Evolutionary conservation across 2,113 vertebrate species (phyloP).

Genomic region (Clarias magur): DNA sequence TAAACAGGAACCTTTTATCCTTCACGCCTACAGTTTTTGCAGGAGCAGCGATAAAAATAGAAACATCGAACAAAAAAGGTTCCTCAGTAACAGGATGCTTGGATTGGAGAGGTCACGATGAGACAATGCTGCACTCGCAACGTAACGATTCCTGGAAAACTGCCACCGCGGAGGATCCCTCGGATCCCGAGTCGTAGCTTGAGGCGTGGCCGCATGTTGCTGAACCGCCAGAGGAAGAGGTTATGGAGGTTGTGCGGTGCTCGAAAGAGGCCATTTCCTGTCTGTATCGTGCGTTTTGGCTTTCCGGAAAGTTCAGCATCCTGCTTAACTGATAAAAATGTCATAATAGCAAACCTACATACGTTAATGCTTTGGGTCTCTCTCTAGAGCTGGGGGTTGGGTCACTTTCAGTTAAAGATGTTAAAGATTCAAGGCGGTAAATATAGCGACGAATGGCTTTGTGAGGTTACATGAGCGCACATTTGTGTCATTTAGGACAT

Average conservation of each 20-base stretch:
- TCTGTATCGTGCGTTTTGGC: not conserved
- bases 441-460: not conserved
- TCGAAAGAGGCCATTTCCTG: slow-evolving; percentile 15
- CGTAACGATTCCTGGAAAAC: slow-evolving; percentile 17
- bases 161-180: not conserved
- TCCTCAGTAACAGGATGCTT: slow-evolving; percentile 11
- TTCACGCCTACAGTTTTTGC: not conserved
- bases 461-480: not conserved
- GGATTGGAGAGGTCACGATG: not conserved
- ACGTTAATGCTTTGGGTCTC: not conserved
- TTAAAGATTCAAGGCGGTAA: not conserved
- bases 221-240: slow-evolving; percentile 17
- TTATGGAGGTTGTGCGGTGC: not conserved
- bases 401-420: not conserved
- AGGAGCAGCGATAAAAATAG: slow-evolving; percentile 11
- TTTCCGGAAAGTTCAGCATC: slow-evolving; percentile 22
- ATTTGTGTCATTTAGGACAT: not conserved
- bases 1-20: slow-evolving; percentile 3
- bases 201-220: not conserved
- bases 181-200: not conserved
- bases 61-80: not conserved
- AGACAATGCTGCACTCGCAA: slow-evolving; percentile 14
- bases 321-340: slow-evolving; percentile 2
- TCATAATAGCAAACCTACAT: not conserved
- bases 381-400: not conserved